Percentiles rank a stretch among this genome's conserved stretches.
Evolutionary conservation across 2,888 invertebrate genomes (phyloP).

Genomic region (Dendrolimus houi): DNA sequence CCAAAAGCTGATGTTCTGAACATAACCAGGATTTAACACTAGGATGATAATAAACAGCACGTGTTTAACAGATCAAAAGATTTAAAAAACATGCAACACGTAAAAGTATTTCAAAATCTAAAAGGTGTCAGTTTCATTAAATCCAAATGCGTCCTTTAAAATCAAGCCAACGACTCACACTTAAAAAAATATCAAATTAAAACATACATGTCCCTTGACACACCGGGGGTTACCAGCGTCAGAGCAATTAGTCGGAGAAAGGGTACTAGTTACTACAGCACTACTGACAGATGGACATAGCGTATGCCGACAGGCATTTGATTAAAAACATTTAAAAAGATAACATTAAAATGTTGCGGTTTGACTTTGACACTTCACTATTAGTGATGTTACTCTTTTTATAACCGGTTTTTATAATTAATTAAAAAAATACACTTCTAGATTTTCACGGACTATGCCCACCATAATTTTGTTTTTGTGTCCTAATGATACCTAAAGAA

Average conservation of each 20-base stretch:
- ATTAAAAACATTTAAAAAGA: constrained; percentile 30
- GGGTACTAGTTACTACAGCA: constrained; percentile 30
- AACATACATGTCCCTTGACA: constrained; percentile 17
- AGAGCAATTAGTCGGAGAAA: constrained; percentile 71
- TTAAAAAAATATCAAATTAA: constrained; percentile 34
- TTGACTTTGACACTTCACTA: too few species aligned
- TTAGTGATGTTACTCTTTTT: too few species aligned
- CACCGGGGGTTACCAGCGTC: constrained; percentile 53
- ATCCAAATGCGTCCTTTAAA: constrained; percentile 38
- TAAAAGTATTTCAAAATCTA: constrained; percentile 9
- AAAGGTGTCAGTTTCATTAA: constrained; percentile 48
- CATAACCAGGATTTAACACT: too few species aligned
- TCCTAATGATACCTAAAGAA: too few species aligned
- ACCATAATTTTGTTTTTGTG: too few species aligned
- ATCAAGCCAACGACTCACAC: constrained; percentile 31
- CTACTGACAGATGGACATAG: constrained; percentile 55
- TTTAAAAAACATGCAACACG: not conserved
- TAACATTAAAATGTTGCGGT: constrained; percentile 6
- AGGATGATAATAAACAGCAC: too few species aligned
- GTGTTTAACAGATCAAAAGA: too few species aligned
- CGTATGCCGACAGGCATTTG: constrained; percentile 42
- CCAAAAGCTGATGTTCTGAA: too few species aligned
- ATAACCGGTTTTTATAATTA: too few species aligned
- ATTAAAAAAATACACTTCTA: too few species aligned
- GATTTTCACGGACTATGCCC: too few species aligned